Percentiles rank a stretch among this genome's conserved stretches.
Evolutionary conservation across 2,797 vertebrate species (phyloP).

Genomic region (Microtus obscurus): DNA sequence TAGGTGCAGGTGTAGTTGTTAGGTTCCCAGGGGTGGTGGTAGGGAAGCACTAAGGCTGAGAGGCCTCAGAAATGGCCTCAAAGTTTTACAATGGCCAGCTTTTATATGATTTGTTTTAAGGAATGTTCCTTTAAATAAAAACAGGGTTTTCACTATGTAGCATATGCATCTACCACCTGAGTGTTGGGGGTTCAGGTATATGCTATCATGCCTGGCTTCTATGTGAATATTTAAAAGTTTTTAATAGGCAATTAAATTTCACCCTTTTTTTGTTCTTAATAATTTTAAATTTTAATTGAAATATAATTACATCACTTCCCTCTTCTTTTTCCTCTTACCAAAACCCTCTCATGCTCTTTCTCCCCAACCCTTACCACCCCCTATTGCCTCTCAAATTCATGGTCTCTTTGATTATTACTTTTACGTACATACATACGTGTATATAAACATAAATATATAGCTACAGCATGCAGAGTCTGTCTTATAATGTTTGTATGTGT

Average conservation of each 20-base stretch:
- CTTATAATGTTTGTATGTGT: background rate
- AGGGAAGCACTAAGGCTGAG: no score
- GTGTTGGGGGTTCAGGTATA: background rate
- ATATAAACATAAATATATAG: background rate
- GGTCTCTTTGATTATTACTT: background rate
- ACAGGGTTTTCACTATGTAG: background rate
- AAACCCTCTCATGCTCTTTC: background rate
- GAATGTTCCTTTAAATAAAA: background rate
- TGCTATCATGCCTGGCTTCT: background rate
- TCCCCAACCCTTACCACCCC: background rate
- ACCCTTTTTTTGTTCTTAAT: background rate
- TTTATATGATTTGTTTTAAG: background rate
- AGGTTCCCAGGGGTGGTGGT: no score
- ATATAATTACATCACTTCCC: background rate
- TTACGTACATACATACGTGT: background rate
- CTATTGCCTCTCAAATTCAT: background rate
- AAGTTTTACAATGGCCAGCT: background rate
- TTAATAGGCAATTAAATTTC: slow-evolving; percentile 46
- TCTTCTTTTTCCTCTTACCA: background rate
- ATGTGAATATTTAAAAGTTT: background rate
- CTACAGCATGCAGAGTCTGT: background rate
- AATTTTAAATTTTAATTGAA: background rate
- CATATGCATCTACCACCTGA: background rate
- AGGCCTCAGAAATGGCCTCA: no score
- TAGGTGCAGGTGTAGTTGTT: no score